phyloP scores from a whole-genome alignment of 2,113 vertebrate genomes.

The Eupsittula cactorum region DNA sequence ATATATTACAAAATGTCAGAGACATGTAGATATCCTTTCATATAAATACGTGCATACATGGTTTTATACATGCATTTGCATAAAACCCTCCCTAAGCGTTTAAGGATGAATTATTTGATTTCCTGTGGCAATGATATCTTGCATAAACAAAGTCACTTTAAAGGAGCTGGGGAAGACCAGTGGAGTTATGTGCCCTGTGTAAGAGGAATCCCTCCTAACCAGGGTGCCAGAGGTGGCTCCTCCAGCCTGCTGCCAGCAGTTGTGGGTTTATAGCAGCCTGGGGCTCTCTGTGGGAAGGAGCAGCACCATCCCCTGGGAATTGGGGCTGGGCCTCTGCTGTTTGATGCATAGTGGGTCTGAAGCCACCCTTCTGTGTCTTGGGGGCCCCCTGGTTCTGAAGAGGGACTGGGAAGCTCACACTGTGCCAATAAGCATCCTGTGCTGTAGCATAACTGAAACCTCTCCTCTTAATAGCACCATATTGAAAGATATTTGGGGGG shows the following conservation, averaged over 20 bases:
- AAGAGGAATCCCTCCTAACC: neutral
- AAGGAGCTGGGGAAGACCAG: neutral
- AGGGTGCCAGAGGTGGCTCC: neutral
- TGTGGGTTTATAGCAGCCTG: neutral
- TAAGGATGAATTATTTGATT: neutral
- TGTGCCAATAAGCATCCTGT: fast-evolving
- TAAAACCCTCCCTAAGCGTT: neutral
- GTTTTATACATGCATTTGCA: neutral
- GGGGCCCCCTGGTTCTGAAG: too few relatives aligned
- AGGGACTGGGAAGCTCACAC: too few relatives aligned
- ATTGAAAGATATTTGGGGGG: neutral
- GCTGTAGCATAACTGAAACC: neutral
- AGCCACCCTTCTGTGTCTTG: neutral
- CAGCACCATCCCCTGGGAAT: neutral
- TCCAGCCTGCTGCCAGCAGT: neutral
- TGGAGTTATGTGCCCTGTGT: neutral
- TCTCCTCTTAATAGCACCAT: neutral
- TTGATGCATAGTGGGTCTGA: neutral
- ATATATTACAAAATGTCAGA: neutral
- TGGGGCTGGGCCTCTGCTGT: neutral
- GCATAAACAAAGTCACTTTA: neutral
- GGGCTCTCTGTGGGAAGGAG: neutral
- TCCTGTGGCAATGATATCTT: neutral
- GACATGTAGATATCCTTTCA: neutral
- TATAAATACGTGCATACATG: fast-evolving